Conservation (phyloP, 1,140 invertebrate species). For the Drosophila subobscura region DNA sequence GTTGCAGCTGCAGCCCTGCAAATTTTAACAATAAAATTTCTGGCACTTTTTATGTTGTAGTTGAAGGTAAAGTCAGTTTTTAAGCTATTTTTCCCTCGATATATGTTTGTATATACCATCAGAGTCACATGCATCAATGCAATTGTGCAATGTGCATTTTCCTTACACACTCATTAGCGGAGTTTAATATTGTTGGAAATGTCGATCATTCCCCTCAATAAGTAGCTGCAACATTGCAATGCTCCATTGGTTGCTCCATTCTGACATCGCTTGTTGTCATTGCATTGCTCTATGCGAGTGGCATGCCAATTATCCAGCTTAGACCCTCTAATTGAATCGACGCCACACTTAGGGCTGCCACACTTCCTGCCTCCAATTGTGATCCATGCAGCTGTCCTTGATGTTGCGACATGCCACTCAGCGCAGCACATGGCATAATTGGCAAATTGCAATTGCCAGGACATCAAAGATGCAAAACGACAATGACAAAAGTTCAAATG, state of each 20-base stretch:
- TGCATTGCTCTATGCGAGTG: constrained; percentile 41
- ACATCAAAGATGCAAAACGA: constrained; percentile 28
- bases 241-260: background rate
- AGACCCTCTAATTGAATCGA: constrained; percentile 73
- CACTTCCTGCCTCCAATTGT: constrained; percentile 10
- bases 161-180: too few relatives aligned
- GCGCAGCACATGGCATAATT: constrained; percentile 39
- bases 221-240: background rate
- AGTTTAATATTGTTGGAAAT: too few relatives aligned
- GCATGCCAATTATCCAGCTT: constrained; percentile 56
- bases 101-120: too few relatives aligned
- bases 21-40: too few relatives aligned
- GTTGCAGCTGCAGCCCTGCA: too few relatives aligned
- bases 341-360: constrained; percentile 32
- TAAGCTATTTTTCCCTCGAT: too few relatives aligned
- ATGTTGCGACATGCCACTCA: too few relatives aligned
- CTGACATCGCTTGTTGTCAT: constrained; percentile 40
- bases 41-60: too few relatives aligned
- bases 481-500: constrained; percentile 28
- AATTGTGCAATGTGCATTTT: too few relatives aligned
- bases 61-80: too few relatives aligned
- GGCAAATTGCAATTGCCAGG: constrained; percentile 42
- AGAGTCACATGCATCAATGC: too few relatives aligned
- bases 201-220: too few relatives aligned
- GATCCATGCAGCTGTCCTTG: constrained; percentile 44